These are phyloP conservation scores for Nomada goodeniana DNA, from an alignment of 2,888 invertebrate species.

Conservation along the genomic window DNA sequence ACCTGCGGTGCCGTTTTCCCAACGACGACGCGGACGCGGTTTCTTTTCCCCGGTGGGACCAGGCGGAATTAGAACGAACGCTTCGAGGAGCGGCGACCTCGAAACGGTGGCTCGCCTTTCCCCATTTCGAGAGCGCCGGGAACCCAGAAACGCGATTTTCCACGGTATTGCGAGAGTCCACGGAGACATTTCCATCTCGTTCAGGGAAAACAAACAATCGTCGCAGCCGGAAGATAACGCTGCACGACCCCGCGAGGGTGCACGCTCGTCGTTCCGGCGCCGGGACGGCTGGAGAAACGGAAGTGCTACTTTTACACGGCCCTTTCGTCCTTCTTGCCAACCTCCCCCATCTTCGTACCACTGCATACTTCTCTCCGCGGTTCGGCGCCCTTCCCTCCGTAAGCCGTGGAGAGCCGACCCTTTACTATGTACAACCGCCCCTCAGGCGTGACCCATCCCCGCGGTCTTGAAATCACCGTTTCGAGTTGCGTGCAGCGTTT, in stretches of 20 bases:
- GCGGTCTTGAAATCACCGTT: constrained; percentile 78
- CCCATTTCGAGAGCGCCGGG: constrained; percentile 35
- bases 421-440: constrained; percentile 46
- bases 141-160: constrained; percentile 52
- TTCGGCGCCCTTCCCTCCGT: constrained; percentile 53
- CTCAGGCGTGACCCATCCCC: constrained; percentile 67
- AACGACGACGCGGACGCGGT: constrained; percentile 26
- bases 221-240: constrained; percentile 59
- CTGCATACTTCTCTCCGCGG: constrained; percentile 21
- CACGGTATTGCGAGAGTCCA: constrained; percentile 61
- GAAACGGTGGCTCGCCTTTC: constrained; percentile 48
- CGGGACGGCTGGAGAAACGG: constrained; percentile 80
- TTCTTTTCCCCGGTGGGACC: constrained; percentile 16
- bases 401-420: constrained; percentile 40
- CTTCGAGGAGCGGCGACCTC: constrained; percentile 65
- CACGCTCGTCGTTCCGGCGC: constrained; percentile 77
- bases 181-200: constrained; percentile 77
- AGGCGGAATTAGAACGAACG: constrained; percentile 70
- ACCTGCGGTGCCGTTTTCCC: constrained; percentile 54
- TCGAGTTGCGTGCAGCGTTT: constrained; percentile 77
- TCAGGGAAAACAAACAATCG: constrained; percentile 76
- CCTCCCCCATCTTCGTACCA: constrained; percentile 21
- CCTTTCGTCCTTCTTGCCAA: constrained; percentile 68
- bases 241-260: constrained; percentile 43
- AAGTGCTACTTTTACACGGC: constrained; percentile 82